Base-by-base conservation (phyloP, 2,888 invertebrate species). In the Xestia xanthographa region DNA sequence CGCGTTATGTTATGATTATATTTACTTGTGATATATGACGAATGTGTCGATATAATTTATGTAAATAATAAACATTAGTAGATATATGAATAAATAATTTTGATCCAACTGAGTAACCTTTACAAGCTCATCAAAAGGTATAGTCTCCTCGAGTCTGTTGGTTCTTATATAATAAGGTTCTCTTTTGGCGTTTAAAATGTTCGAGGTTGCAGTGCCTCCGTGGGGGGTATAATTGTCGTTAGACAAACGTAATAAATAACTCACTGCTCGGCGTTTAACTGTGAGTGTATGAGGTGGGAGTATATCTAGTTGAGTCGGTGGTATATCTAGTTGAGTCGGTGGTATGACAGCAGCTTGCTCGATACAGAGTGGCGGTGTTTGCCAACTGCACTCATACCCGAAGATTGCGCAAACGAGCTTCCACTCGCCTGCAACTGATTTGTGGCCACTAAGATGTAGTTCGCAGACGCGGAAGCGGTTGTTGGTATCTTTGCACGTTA, bases 371-470 rank as follows among this genome's bases (percentile, higher is more conserved):
- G 83, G 72, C 86, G 75, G 75, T 79, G 72, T 84, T 84, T 79
- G 82, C 80, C 82, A 87, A 87, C 81, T 72, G 67, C 65, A 80
- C 70, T 78, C 76, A 69, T 71, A 82, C 77, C 76, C 62, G 80
- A 70, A 62, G 22, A 78, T 91, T 90, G 84, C 89, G 87, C 84
- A 90, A 91, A 63, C 82, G 66, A 84, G 85, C 86, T 88, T 90
- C 87, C 84, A 89, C 76, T 86, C 85, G 84, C 82, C 83, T 82
- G 78, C 86, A 79, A 78, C 79, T 88, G 86, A 86, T 86, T 87
- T 87, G 91, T 89, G 90, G 89, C 90, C 89, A 91, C 88, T 88
- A 89, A 89, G 88, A 87, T 86, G 82, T 87, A 86, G 85, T 87
- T 84, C 85, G 80, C 85, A 85, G 74, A 89, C 86, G 87, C 91